phyloP scores from a whole-genome alignment of 2,113 vertebrate species.

The Gobio gobio region DNA sequence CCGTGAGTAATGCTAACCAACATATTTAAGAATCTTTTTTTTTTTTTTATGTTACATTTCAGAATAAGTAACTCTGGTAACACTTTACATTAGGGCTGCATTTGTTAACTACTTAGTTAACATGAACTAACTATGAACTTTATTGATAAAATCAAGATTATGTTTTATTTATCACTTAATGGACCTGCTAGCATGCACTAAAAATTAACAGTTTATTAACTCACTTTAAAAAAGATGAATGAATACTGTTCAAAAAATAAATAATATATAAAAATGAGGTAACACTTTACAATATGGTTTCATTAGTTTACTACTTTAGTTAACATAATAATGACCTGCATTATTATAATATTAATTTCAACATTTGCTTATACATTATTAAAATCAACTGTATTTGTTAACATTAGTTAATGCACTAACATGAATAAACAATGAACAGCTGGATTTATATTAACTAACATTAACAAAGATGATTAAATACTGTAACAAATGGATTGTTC shows the following conservation, averaged over 20 bases:
- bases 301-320: no score
- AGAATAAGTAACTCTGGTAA: background rate
- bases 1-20: slow-evolving; percentile 68
- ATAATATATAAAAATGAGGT: no score
- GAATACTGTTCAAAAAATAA: background rate
- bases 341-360: no score
- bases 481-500: background rate
- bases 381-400: no score
- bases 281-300: no score
- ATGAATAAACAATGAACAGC: background rate
- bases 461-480: background rate
- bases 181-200: background rate
- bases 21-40: background rate
- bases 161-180: background rate
- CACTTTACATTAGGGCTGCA: background rate
- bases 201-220: background rate
- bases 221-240: background rate
- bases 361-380: no score
- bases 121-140: background rate
- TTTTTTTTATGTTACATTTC: background rate
- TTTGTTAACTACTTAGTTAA: background rate
- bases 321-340: no score
- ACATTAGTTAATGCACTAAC: no score
- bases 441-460: no score
- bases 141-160: background rate